These are phyloP conservation scores for Apodemia zela DNA, from an alignment of 2,888 invertebrate species.

Conservation along the genomic window DNA sequence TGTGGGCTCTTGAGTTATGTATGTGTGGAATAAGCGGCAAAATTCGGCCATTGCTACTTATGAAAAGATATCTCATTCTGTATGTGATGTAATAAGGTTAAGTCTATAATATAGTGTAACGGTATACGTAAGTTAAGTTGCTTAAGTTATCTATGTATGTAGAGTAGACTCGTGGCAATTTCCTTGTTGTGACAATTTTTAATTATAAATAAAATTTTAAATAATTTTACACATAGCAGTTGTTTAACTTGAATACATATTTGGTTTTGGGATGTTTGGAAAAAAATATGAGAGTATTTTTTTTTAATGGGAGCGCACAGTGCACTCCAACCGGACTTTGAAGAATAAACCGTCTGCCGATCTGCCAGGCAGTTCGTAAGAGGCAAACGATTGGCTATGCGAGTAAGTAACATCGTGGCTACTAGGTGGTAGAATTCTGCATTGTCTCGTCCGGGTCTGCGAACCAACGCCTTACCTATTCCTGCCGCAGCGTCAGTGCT, in stretches of 20 bases:
- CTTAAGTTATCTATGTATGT: slow-evolving; percentile 45
- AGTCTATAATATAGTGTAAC: slow-evolving; percentile 49
- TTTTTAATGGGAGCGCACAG: no score
- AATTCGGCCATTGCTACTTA: slow-evolving; percentile 64
- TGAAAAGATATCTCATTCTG: slow-evolving; percentile 72
- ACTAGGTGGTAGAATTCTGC: no score
- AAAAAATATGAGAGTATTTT: no score
- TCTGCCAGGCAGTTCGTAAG: no score
- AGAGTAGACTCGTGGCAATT: slow-evolving; percentile 63
- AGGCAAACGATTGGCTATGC: no score
- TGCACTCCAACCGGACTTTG: no score
- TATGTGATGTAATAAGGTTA: slow-evolving; percentile 74
- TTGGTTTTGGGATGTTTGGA: background rate
- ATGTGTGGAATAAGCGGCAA: slow-evolving; percentile 49
- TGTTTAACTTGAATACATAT: slow-evolving; percentile 38
- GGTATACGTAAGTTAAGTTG: slow-evolving; percentile 48
- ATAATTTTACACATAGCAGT: slow-evolving; percentile 61
- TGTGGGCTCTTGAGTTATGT: background rate
- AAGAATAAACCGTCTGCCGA: no score
- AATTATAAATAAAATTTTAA: slow-evolving; percentile 62
- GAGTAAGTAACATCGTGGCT: no score
- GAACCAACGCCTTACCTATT: no score
- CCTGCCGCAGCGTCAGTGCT: no score
- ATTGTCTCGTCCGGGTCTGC: no score
- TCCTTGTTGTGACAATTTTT: slow-evolving; percentile 75